phyloP scores from a whole-genome alignment of 2,888 invertebrate species.

The Melipona beecheii region DNA sequence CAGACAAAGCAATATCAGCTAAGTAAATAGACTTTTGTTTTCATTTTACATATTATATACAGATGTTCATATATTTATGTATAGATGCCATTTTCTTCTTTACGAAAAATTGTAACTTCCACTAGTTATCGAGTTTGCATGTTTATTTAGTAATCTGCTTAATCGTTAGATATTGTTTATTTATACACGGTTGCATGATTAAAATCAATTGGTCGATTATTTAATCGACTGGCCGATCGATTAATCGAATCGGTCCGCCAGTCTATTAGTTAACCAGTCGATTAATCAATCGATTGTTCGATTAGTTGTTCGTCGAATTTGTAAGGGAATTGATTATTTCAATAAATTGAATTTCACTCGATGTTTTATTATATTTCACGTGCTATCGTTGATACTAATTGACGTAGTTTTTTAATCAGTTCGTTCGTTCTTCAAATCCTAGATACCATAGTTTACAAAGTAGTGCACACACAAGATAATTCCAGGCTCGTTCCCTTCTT shows the following conservation, averaged over 20 bases:
- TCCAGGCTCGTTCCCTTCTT: slow-evolving; percentile 25
- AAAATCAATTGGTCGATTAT: not conserved
- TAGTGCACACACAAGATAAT: not conserved
- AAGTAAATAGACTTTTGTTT: not conserved
- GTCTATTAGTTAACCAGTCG: slow-evolving; percentile 23
- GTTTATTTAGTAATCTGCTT: not conserved
- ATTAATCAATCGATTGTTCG: slow-evolving; percentile 36
- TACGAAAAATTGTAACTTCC: not conserved
- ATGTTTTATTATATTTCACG: not conserved
- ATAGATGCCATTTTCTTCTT: not conserved
- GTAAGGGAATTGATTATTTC: slow-evolving; percentile 18
- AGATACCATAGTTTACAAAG: not conserved
- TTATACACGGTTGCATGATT: not conserved
- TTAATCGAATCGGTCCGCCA: not conserved
- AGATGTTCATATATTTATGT: not conserved
- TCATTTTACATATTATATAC: not conserved
- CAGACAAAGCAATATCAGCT: not conserved
- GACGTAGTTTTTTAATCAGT: not conserved
- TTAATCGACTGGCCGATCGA: not conserved
- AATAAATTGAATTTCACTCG: slow-evolving; percentile 2
- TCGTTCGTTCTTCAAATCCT: not conserved
- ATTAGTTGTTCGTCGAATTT: slow-evolving; percentile 36
- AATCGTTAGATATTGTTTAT: not conserved
- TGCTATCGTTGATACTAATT: not conserved
- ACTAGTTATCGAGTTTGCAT: not conserved